phyloP scores from a whole-genome alignment of 2,113 vertebrate genomes.

The Lycaon pictus region DNA sequence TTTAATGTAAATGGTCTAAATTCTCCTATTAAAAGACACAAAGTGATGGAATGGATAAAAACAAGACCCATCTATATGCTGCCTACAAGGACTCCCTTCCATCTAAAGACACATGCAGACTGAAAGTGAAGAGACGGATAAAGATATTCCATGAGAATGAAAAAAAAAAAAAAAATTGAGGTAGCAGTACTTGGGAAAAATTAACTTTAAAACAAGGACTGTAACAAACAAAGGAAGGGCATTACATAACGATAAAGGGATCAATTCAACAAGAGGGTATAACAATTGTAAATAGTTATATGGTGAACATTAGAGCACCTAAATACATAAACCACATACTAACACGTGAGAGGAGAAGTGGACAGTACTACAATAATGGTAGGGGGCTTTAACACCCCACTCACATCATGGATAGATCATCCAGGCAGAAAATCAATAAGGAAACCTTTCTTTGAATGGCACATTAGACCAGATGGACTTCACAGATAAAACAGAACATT shows the following conservation, averaged over 20 bases:
- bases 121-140: neutral
- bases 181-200: neutral
- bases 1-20: neutral
- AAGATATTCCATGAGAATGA: neutral
- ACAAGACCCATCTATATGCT: neutral
- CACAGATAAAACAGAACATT: neutral
- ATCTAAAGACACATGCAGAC: neutral
- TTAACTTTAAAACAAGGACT: neutral
- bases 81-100: neutral
- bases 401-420: neutral
- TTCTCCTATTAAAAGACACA: neutral
- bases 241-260: neutral
- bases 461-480: neutral
- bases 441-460: neutral
- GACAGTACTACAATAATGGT: neutral
- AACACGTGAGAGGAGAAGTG: neutral
- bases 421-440: neutral
- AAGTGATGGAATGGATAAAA: neutral
- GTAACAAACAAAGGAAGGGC: neutral
- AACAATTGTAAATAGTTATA: accelerated
- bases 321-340: neutral
- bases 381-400: neutral
- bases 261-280: neutral
- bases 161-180: neutral
- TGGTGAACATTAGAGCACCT: neutral